These are phyloP conservation scores for Leptopilina clavipes DNA, from an alignment of 1,140 invertebrate species.

Conservation along the genomic window DNA sequence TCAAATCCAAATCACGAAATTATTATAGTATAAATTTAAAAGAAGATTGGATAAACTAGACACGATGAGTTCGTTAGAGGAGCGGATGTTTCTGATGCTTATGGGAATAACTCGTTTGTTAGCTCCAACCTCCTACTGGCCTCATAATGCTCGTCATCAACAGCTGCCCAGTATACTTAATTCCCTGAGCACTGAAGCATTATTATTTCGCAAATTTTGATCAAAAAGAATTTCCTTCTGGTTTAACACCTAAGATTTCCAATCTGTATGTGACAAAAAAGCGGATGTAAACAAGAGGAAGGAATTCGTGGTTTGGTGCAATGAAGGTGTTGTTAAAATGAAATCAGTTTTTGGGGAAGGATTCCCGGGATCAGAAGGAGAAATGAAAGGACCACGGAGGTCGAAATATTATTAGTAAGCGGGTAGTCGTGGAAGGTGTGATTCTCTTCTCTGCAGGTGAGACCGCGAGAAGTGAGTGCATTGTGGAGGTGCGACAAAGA, in stretches of 20 bases:
- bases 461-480: conserved; percentile 52
- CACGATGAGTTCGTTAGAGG: conserved; percentile 18
- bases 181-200: not conserved
- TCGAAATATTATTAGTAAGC: conserved; percentile 65
- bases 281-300: too few relatives aligned
- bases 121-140: conserved; percentile 1
- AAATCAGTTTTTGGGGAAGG: conserved; percentile 36
- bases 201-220: not conserved
- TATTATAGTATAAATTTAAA: too few relatives aligned
- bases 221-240: not conserved
- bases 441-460: conserved; percentile 71
- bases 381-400: conserved; percentile 46
- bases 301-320: too few relatives aligned
- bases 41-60: too few relatives aligned
- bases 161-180: not conserved
- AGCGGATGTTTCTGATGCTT: conserved; percentile 11
- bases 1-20: too few relatives aligned
- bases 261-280: too few relatives aligned
- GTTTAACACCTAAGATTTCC: too few relatives aligned
- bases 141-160: conserved; percentile 14
- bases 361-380: conserved; percentile 52
- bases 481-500: not conserved
- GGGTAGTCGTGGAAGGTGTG: conserved; percentile 72
- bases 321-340: not conserved
- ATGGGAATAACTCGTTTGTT: conserved; percentile 8